Evolutionary conservation across 2,797 vertebrate genomes (phyloP).

Genomic region (Muscicapa striata): DNA sequence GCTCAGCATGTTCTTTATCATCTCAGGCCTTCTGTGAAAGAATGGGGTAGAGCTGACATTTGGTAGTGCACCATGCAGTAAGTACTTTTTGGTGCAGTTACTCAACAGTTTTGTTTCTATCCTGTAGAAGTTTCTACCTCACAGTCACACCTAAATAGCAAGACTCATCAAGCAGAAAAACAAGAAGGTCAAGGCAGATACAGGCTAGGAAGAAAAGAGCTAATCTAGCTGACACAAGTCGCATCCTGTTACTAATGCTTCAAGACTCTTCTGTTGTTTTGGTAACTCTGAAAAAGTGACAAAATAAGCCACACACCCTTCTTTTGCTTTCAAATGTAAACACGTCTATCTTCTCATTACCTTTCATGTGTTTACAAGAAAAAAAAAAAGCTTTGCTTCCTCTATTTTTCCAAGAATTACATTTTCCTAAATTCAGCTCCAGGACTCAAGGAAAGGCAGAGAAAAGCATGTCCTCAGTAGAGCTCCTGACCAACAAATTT

Average conservation of each 20-base stretch:
- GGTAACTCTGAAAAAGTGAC: not conserved
- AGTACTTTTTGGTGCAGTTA: not conserved
- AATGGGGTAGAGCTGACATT: not conserved
- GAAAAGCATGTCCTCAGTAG: not conserved
- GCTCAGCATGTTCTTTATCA: not conserved
- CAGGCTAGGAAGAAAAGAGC: not conserved
- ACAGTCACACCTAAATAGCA: not conserved
- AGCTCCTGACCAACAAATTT: not conserved
- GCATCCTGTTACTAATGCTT: not conserved
- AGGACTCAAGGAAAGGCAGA: not conserved
- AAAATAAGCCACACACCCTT: not conserved
- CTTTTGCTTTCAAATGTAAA: not conserved
- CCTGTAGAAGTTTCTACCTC: not conserved
- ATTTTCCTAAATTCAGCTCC: not conserved
- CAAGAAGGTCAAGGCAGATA: not conserved
- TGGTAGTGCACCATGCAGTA: not conserved
- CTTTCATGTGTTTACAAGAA: not conserved
- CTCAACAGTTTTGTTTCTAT: not conserved
- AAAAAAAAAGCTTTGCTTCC: not conserved
- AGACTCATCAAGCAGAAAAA: not conserved
- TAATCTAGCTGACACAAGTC: not conserved
- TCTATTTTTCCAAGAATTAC: not conserved
- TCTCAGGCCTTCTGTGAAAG: not conserved
- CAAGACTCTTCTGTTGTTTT: not conserved
- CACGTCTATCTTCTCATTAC: rapidly evolving